Conservation (phyloP, 2,797 vertebrate genomes). For the Urophycis tenuis region DNA sequence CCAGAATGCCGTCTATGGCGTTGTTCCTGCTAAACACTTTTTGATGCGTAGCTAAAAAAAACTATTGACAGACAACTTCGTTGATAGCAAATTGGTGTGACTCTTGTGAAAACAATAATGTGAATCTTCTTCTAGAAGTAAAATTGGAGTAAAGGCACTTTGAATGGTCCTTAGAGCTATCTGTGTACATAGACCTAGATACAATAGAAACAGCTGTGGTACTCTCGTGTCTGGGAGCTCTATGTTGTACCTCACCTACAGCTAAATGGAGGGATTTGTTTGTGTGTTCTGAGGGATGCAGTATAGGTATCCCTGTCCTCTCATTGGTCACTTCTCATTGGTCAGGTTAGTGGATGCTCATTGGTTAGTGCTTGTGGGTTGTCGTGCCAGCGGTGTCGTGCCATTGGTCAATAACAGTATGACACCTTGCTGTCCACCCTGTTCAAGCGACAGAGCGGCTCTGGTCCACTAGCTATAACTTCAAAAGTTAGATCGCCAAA, state of each 20-base stretch:
- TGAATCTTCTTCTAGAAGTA: conserved; percentile 46
- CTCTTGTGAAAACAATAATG: conserved; percentile 42
- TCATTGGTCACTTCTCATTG: conserved; percentile 25
- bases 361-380: conserved; percentile 42
- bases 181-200: conserved; percentile 35
- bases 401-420: conserved; percentile 35
- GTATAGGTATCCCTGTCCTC: conserved; percentile 22
- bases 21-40: conserved; percentile 38
- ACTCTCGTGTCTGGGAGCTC: conserved; percentile 27
- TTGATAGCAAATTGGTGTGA: conserved; percentile 28
- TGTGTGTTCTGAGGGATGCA: conserved; percentile 24
- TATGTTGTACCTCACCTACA: conserved; percentile 14
- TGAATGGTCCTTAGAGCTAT: conserved; percentile 37
- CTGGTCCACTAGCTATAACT: neutral
- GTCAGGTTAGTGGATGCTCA: conserved; percentile 33
- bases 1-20: conserved; percentile 42
- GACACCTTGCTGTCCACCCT: conserved; percentile 40
- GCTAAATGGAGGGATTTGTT: neutral
- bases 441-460: neutral
- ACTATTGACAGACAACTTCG: neutral
- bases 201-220: conserved; percentile 39
- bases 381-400: conserved; percentile 43
- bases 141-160: conserved; percentile 48
- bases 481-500: neutral
- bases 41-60: conserved; percentile 40